Evolutionary conservation across 2,797 vertebrate genomes (phyloP), one percentile per base, ranked within the genome.

Genomic region (Sebastes matsubarae): DNA sequence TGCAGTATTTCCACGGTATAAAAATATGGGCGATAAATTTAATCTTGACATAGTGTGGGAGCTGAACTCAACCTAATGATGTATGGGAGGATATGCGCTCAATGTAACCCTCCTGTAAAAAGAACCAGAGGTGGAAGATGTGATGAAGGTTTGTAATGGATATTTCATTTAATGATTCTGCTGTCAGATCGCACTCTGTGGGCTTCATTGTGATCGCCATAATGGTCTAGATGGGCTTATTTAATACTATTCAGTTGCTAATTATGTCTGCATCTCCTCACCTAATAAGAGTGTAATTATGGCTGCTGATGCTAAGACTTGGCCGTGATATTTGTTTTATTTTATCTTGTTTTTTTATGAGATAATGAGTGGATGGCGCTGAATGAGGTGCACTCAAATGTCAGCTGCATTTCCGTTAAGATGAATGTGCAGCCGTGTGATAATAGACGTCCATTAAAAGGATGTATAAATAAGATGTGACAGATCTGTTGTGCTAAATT

Each of bases 41-140:
- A 60, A 61, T 81, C 30, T 55, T 68, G 55, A 75, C 66, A 57
- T 58, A 74, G 59, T 52, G 14, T 38, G 2, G 36, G 29, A 69
- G 69, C 58, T 77, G 69, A 79, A 64, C 58, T 68, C 61, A 30
- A 18, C 7, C 50, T 74, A 68, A 80, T 75, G 69, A 74, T 70
- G 50, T 79, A 38, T 30, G 20, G 25, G 18, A 72, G 57, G 27
- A 70, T 64, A 25, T 69, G 22, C 13, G 58, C n/a, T 57, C 66
- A 57, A 12, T 75, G 25, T 55, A 34, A 75, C 34, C 9, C 36
- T 77, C 16, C 12, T 30, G 30, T 66, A 42, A 61, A 32, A 34
- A 78, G 38, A 76, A 18, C 4, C 10, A 52, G 25, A 68, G 20
- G 25, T 68, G 34, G 65, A 73, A 9, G 24, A 68, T 22, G 11